These are phyloP conservation scores for Plebejus argus DNA, from an alignment of 2,888 invertebrate genomes.

Conservation along the genomic window DNA sequence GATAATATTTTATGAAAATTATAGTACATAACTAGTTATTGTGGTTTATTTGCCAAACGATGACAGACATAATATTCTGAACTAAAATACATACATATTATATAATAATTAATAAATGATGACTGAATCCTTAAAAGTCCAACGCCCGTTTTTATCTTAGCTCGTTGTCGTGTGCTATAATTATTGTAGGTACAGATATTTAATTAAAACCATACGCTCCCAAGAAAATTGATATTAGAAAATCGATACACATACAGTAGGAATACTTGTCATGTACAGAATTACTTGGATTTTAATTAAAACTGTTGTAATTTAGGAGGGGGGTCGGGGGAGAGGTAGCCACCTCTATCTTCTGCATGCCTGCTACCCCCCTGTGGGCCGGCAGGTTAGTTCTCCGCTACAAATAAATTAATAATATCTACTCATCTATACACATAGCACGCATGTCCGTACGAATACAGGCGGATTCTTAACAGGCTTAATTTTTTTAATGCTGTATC, in stretches of 20 bases:
- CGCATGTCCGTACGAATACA: constrained; percentile 67
- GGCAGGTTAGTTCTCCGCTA: constrained; percentile 75
- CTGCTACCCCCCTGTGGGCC: constrained; percentile 70
- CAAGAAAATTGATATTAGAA: constrained; percentile 44
- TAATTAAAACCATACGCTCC: background rate
- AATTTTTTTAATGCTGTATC: background rate
- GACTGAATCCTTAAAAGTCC: too few relatives aligned
- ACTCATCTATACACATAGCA: constrained; percentile 61
- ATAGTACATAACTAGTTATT: too few relatives aligned
- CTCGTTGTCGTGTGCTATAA: background rate
- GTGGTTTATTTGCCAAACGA: too few relatives aligned
- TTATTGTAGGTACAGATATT: too few relatives aligned
- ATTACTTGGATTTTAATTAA: constrained; percentile 79
- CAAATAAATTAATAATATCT: constrained; percentile 79
- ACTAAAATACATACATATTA: too few relatives aligned
- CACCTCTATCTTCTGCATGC: constrained; percentile 77
- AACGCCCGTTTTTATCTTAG: too few relatives aligned
- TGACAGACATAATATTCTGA: too few relatives aligned
- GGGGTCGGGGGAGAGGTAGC: constrained; percentile 59
- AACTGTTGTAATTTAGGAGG: constrained; percentile 76
- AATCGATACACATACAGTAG: constrained; percentile 54
- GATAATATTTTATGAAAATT: too few relatives aligned
- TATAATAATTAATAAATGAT: too few relatives aligned
- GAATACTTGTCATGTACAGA: constrained; percentile 79
- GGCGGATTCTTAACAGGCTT: constrained; percentile 51